Evolutionary conservation across 2,888 invertebrate genomes (phyloP).

Genomic region (Cephus runcator): DNA sequence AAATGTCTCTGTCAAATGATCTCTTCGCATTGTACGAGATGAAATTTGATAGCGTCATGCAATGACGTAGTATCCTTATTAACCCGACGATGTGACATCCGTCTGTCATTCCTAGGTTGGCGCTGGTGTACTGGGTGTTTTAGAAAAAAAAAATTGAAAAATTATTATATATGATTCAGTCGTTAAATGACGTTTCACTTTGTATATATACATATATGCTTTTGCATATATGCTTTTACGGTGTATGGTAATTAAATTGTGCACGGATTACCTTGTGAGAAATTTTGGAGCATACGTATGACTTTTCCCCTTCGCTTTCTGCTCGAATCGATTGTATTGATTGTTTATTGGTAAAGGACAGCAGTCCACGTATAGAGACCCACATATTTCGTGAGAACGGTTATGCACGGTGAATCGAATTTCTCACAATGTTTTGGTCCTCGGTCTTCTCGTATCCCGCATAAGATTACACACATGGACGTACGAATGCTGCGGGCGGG

Average conservation of each 20-base stretch:
- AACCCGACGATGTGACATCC: slow-evolving; percentile 48
- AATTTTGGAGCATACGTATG: background rate
- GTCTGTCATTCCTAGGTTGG: slow-evolving; percentile 30
- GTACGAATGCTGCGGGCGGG: slow-evolving; percentile 28
- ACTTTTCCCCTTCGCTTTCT: background rate
- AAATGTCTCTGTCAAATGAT: background rate
- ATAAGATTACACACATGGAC: slow-evolving; percentile 32
- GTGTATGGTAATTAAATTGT: background rate
- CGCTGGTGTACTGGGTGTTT: slow-evolving; percentile 32
- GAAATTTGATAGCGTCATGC: slow-evolving; percentile 29
- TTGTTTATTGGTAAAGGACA: background rate
- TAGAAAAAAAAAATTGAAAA: background rate
- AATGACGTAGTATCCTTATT: slow-evolving; percentile 56
- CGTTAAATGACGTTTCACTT: no score
- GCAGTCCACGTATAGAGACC: slow-evolving; percentile 22
- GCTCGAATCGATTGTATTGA: background rate
- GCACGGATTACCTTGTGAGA: background rate
- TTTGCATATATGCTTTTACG: background rate
- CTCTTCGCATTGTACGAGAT: slow-evolving; percentile 7
- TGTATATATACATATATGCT: no score
- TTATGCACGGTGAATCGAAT: slow-evolving; percentile 24
- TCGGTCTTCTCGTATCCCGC: slow-evolving; percentile 38
- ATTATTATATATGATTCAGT: background rate
- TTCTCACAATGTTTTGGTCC: slow-evolving; percentile 38
- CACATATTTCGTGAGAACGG: slow-evolving; percentile 55